A percentile compares a stretch with the other conserved stretches of the same genome.
phyloP scores from a whole-genome alignment of 64 coral and sea anemone genomes.

The Dendronephthya gigantea region DNA sequence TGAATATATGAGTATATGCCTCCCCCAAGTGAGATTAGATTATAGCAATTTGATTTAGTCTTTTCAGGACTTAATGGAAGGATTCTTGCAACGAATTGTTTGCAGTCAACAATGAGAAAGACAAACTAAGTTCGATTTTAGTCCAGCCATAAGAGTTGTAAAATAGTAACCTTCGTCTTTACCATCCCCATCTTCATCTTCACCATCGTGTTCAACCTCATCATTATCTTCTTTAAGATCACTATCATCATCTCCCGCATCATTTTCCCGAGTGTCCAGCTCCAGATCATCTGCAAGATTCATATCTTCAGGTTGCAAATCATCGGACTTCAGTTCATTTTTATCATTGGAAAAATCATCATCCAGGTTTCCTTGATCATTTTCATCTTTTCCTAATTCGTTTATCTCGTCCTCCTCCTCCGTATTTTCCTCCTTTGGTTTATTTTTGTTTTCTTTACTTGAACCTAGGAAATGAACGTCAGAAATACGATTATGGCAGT shows the following conservation, averaged over 20 bases:
- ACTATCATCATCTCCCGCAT: background rate
- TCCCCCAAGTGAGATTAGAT: too few relatives aligned
- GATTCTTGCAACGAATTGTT: too few relatives aligned
- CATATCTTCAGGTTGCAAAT: background rate
- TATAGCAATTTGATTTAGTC: too few relatives aligned
- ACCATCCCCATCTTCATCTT: background rate
- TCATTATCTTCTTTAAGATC: background rate
- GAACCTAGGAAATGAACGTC: background rate
- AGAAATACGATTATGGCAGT: too few relatives aligned
- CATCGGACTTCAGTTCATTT: background rate
- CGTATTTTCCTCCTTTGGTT: background rate
- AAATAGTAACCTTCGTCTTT: background rate
- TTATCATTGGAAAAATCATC: background rate
- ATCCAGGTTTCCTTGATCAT: background rate
- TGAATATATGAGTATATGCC: too few relatives aligned
- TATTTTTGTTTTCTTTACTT: conserved; percentile 11
- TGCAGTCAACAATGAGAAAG: too few relatives aligned
- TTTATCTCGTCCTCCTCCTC: conserved; percentile 17
- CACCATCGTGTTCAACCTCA: background rate
- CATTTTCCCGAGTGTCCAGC: background rate
- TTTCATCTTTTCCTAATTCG: background rate
- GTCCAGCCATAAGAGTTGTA: background rate
- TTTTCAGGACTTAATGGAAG: too few relatives aligned
- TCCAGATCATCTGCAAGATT: background rate
- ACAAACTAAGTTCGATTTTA: background rate